Base-by-base conservation (phyloP, 2,888 invertebrate species). In the Acanthosepion lycidas region DNA sequence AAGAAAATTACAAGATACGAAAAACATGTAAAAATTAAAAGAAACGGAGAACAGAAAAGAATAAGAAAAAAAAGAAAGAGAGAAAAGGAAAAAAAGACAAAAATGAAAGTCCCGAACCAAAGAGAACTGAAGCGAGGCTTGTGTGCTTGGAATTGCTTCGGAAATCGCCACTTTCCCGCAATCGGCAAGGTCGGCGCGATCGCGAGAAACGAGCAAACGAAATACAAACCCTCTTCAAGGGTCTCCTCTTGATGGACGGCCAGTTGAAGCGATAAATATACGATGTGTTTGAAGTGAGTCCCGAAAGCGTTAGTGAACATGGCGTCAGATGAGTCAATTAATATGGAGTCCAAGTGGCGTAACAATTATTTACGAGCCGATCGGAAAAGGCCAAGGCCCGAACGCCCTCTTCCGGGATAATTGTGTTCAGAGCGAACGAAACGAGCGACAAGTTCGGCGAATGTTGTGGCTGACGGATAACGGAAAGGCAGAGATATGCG, bases 281-380 rank as follows among this genome's bases (percentile, higher is more conserved):
- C 15, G 78, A 78, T 15, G n/a, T 33, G 78, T 78, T 78, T 78
- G 78, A 78, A 33, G 78, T 78, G n/a, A 33, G 78, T 33, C n/a
- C n/a, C 78, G 33, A 78, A n/a, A 33, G n/a, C n/a, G 78, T 78
- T 78, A 78, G 78, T n/a, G 78, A 78, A 15, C 33, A 78, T 78
- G n/a, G 78, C 78, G 78, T 78, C n/a, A 78, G 78, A 78, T 78
- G 33, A 33, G 78, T 78, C 78, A 78, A 78, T 78, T 78, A 78
- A 78, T 78, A n/a, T 78, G 78, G n/a, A 78, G 78, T n/a, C 78
- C 78, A 78, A 78, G 33, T 78, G 78, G 78, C 33, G n/a, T 78
- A 78, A 78, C 78, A 78, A 78, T 78, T 78, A 78, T 78, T 78
- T 78, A 78, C 78, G 78, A 78, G 78, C n/a, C 78, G n/a, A n/a